Percentiles rank a stretch among this genome's conserved stretches.
Evolutionary conservation across 2,113 vertebrate species (phyloP).

Genomic region (Silurus meridionalis): DNA sequence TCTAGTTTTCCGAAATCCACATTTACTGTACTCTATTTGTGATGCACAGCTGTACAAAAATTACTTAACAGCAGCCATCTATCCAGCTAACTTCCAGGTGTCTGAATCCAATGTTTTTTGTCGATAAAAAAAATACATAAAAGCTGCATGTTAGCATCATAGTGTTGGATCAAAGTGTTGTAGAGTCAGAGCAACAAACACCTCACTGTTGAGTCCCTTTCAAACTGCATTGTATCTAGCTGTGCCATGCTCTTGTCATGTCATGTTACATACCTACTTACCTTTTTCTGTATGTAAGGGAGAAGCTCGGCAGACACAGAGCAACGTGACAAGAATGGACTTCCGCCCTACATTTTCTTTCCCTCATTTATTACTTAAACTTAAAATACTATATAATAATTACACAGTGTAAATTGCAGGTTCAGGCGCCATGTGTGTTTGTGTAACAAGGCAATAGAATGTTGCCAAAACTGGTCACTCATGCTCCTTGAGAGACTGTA

Average conservation of each 20-base stretch:
- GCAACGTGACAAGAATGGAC: background rate
- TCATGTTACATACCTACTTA: background rate
- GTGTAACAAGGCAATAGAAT: constrained; percentile 52
- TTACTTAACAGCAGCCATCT: no score
- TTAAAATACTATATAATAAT: background rate
- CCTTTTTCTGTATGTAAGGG: background rate
- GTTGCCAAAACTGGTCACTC: constrained; percentile 24
- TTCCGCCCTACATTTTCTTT: background rate
- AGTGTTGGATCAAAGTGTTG: background rate
- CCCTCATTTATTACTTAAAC: background rate
- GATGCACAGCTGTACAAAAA: no score
- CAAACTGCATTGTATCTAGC: background rate
- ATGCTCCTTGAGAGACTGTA: constrained; percentile 53
- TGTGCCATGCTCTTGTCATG: background rate
- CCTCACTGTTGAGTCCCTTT: background rate
- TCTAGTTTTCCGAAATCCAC: background rate
- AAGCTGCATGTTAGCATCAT: background rate
- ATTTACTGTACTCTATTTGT: background rate
- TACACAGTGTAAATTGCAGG: background rate
- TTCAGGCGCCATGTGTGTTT: background rate
- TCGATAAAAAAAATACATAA: no score
- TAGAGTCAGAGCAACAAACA: background rate
- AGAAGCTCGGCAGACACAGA: background rate
- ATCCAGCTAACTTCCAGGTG: background rate
- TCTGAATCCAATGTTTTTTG: background rate